Evolutionary conservation across 2,888 invertebrate species (phyloP), one percentile per base, ranked within the genome.

Genomic region (Scaptomyza caliginosa): DNA sequence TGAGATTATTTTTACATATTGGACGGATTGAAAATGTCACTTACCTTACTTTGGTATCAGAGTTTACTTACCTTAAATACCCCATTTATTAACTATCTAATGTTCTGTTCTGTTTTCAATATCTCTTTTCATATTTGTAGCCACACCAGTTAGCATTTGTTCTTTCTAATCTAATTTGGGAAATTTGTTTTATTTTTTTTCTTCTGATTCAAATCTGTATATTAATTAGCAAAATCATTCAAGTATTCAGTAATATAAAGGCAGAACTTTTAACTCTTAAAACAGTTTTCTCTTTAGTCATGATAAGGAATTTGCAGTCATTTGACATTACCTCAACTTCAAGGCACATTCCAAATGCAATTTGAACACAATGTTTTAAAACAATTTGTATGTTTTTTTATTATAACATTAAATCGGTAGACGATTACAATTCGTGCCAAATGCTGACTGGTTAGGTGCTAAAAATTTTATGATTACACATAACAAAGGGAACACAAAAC

Each of bases 371-470:
- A 66, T 43, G 56, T 62, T 36, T 19, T 32, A 39, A 28, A 48
- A 45, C 36, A 34, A 63, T 70, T 49, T 50, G 40, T 55, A 4
- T 28, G 54, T 74, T 45, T 57, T 32, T 21, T 10, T 50, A 19
- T 21, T 42, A 26, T 51, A 36, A 50, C 26, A n/a, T 38, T 49
- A 55, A 40, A 36, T 46, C 26, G 36, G 55, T 50, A 39, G 45
- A 34, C 38, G 26, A 24, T 24, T 72, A 32, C 42, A 62, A 28
- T 40, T 59, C 58, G 43, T 52, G 65, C 67, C 64, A 79, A 89
- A 89, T 90, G 91, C 91, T 91, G 91, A 88, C 91, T 91, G 91
- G 90, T 90, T 89, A 68, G 77, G 84, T 58, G 54, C 66, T 73
- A 32, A 63, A 34, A 42, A 30, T 39, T 21, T 34, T 45, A 26